These are phyloP conservation scores for Bradypus variegatus DNA, from an alignment of 2,797 vertebrate genomes.

Conservation along the genomic window DNA sequence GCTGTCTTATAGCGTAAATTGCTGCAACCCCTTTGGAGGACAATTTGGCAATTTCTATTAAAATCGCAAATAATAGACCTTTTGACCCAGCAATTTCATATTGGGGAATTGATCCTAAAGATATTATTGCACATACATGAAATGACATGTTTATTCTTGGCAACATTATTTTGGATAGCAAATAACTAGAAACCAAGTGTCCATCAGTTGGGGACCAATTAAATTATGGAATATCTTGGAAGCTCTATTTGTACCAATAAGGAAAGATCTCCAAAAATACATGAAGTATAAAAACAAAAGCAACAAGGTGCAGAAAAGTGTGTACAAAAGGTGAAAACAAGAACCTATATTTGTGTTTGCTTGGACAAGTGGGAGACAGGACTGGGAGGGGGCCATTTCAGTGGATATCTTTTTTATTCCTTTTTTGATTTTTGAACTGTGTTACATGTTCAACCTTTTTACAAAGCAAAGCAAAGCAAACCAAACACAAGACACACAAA, in stretches of 20 bases:
- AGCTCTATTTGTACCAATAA: neutral
- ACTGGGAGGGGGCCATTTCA: neutral
- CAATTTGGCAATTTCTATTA: neutral
- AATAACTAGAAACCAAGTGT: neutral
- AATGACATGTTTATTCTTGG: neutral
- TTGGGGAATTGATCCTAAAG: neutral
- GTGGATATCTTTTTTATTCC: neutral
- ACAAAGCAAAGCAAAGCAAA: neutral
- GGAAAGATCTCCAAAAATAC: constrained; percentile 16
- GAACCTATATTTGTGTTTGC: constrained; percentile 1
- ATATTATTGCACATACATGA: neutral
- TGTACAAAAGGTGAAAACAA: neutral
- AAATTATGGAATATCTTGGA: neutral
- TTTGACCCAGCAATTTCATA: constrained; percentile 13
- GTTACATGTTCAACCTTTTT: neutral
- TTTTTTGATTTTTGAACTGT: constrained; percentile 13
- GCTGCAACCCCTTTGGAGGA: neutral
- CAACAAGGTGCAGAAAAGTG: neutral
- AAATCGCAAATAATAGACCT: neutral
- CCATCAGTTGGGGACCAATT: neutral
- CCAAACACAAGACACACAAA: neutral
- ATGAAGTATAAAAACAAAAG: neutral
- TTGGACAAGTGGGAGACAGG: neutral
- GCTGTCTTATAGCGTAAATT: neutral
- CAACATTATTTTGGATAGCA: constrained; percentile 15